These are phyloP conservation scores for Acrossocheilus fasciatus DNA, from an alignment of 2,797 vertebrate species.

Conservation along the genomic window DNA sequence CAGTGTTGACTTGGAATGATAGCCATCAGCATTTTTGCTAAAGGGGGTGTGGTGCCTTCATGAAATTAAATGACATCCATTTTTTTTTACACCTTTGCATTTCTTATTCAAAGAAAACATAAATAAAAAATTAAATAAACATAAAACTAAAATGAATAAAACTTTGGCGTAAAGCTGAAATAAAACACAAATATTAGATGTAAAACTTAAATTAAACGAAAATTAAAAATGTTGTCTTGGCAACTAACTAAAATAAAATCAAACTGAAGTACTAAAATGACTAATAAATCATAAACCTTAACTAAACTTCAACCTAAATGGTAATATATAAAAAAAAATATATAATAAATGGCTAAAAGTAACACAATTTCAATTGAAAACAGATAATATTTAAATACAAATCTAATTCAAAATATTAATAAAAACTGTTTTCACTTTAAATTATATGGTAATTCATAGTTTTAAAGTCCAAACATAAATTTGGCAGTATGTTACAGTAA, in stretches of 20 bases:
- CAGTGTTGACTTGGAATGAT: constrained; percentile 79
- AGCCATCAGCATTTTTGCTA: constrained; percentile 79
- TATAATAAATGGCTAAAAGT: background rate
- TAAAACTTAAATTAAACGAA: background rate
- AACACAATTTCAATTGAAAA: background rate
- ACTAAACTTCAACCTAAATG: background rate
- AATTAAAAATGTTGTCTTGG: background rate
- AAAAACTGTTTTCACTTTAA: background rate
- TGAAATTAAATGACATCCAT: constrained; percentile 65
- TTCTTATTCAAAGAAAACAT: background rate
- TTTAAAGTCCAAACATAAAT: background rate
- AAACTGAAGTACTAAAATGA: background rate
- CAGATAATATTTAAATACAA: background rate
- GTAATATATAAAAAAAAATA: background rate
- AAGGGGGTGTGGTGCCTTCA: constrained; percentile 64
- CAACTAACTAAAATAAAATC: background rate
- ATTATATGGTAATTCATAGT: background rate
- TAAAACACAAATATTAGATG: background rate
- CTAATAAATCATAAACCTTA: background rate
- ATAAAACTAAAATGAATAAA: background rate
- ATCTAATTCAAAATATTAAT: background rate
- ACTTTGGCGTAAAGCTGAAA: background rate
- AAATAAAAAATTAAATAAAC: background rate
- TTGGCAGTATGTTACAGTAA: background rate
- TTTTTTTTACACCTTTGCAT: constrained; percentile 52